Evolutionary conservation across 2,888 invertebrate species (phyloP), one percentile per base, ranked within the genome.

Genomic region (Conomelus anceps): DNA sequence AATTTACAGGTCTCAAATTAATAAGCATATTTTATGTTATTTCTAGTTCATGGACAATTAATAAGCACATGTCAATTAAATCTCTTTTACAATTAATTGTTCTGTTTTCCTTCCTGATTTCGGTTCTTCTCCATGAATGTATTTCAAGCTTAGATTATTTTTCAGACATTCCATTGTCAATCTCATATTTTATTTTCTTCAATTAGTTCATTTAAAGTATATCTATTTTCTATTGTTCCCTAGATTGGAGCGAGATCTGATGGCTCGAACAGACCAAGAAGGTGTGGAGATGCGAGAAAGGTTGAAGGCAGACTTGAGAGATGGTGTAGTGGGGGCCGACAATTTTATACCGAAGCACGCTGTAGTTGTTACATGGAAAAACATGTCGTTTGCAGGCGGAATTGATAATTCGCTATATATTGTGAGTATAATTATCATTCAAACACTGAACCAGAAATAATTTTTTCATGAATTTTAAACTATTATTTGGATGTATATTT

Each of bases 301-400:
- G 88, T 92, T 97, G 0, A 97, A 96, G 92, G 98, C 98, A 97
- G 98, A 98, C 92, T 96, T 98, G 90, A 95, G 97, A 86, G 95
- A 97, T 91, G 98, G 98, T 13, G 98, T 99, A 23, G 97, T 98
- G 24, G 99, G 99, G 0, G 96, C 98, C 0, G 97, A 97, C 85
- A 96, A 96, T 1, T 99, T 99, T 94, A 95, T 96, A 91, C 98
- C 99, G 0, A 98, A 98, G 92, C 98, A 98, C 92, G 97, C 96
- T 3, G 94, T 98, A 90, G 97, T 98, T 90, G 95, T 97, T 89
- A 99, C 99, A 0, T 99, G 99, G 99, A 98, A 98, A 93, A 99
- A 99, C 93, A 96, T 99, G 94, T 97, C 98, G 0, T 98, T 98
- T 93, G 96, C 97, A 92, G 98, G 98, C 88, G 98, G 98, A 91